Percentiles rank a stretch among this genome's conserved stretches.
Conservation (phyloP, 2,797 vertebrate species). For the Poeciliopsis turneri region DNA sequence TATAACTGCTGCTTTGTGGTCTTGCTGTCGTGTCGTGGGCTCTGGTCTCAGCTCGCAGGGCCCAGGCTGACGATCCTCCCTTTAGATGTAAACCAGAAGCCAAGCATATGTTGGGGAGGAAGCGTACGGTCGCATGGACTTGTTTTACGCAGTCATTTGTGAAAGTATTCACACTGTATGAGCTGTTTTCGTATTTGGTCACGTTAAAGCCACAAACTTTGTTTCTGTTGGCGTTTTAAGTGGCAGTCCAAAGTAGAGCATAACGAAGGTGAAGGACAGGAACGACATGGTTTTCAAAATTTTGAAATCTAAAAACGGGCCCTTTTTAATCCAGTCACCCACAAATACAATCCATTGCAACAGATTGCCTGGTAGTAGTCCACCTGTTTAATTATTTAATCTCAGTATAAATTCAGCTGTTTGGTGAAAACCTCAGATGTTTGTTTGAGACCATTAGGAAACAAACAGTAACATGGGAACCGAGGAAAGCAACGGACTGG, state of each 20-base stretch:
- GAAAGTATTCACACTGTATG: not conserved
- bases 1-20: slow-evolving; percentile 72
- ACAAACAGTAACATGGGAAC: not conserved
- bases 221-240: not conserved
- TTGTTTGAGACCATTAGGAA: not conserved
- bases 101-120: slow-evolving; percentile 19
- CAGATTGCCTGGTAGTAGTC: not conserved
- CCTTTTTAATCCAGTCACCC: not conserved
- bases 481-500: not conserved
- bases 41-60: slow-evolving; percentile 60
- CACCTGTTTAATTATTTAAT: not conserved
- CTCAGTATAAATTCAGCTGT: not conserved
- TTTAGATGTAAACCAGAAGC: slow-evolving; percentile 33
- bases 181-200: not conserved
- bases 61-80: slow-evolving; percentile 53
- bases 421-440: not conserved
- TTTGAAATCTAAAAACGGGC: not conserved
- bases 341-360: not conserved
- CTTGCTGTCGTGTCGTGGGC: slow-evolving; percentile 73
- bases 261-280: not conserved
- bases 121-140: not conserved
- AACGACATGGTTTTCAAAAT: not conserved
- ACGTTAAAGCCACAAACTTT: not conserved
- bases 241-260: not conserved
- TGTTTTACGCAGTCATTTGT: not conserved